Percentiles rank a stretch among this genome's conserved stretches.
Conservation (phyloP, 2,888 invertebrate species). For the Hanleya hanleyi region DNA sequence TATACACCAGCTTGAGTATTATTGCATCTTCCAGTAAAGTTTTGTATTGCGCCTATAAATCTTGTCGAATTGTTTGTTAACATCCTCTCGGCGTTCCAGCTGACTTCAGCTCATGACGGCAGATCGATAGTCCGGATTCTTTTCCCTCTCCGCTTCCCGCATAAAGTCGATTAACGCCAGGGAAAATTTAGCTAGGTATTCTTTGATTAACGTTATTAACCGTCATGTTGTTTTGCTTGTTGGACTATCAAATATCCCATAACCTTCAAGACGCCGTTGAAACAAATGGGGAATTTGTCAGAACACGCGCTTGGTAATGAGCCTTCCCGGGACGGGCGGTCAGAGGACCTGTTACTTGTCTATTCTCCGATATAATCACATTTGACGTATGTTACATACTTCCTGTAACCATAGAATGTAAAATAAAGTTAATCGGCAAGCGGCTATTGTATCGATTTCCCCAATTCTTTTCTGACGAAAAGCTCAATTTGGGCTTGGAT, state of each 20-base stretch:
- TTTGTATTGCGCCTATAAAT: slow-evolving; percentile 5
- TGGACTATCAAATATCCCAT: too few relatives aligned
- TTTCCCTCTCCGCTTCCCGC: background rate
- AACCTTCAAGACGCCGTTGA: background rate
- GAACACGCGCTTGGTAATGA: too few relatives aligned
- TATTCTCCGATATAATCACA: too few relatives aligned
- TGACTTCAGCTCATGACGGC: background rate
- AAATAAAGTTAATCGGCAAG: too few relatives aligned
- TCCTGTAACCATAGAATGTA: too few relatives aligned
- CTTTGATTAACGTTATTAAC: background rate
- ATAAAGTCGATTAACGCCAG: background rate
- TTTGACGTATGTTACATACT: too few relatives aligned
- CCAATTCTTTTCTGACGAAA: too few relatives aligned
- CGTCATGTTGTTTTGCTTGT: background rate
- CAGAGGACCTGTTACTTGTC: too few relatives aligned
- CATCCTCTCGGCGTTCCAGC: background rate
- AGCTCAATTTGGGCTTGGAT: too few relatives aligned
- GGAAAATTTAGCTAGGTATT: background rate
- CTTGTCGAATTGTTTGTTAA: background rate
- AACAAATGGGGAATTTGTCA: background rate
- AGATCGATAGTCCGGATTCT: background rate
- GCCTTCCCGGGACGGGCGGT: too few relatives aligned
- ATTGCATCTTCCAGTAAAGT: background rate
- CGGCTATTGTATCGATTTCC: too few relatives aligned
- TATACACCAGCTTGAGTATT: too few relatives aligned